These are phyloP conservation scores for Smutsia temminckii DNA, from an alignment of 2,797 vertebrate genomes.

Conservation along the genomic window DNA sequence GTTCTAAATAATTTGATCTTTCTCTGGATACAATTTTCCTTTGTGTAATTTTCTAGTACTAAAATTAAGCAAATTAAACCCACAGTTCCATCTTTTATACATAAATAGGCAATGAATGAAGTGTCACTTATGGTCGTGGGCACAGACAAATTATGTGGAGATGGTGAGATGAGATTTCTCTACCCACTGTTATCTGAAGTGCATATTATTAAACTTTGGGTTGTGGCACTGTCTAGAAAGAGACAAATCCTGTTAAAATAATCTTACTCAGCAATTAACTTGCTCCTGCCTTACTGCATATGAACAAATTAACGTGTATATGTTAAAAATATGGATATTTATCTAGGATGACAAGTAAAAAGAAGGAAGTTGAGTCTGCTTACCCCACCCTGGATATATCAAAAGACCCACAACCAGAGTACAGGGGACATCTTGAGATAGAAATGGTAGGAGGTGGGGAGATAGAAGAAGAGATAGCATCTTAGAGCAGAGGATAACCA, in stretches of 20 bases:
- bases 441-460: not conserved
- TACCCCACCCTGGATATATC: not conserved
- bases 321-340: not conserved
- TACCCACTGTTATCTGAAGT: not conserved
- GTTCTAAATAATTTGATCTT: not conserved
- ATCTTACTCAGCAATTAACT: not conserved
- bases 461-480: not conserved
- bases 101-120: not conserved
- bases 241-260: not conserved
- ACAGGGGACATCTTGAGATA: not conserved
- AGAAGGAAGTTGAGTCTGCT: not conserved
- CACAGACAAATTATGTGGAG: not conserved
- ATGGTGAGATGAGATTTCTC: not conserved
- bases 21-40: not conserved
- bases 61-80: conserved; percentile 5
- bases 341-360: not conserved
- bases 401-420: not conserved
- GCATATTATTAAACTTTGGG: not conserved
- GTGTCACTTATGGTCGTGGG: not conserved
- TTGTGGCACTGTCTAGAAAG: not conserved
- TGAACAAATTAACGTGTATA: not conserved
- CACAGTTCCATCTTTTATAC: not conserved
- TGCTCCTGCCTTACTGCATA: not conserved
- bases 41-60: not conserved
- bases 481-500: not conserved